Base-by-base conservation (phyloP, 2,113 vertebrate species). In the Megalops atlanticus region DNA sequence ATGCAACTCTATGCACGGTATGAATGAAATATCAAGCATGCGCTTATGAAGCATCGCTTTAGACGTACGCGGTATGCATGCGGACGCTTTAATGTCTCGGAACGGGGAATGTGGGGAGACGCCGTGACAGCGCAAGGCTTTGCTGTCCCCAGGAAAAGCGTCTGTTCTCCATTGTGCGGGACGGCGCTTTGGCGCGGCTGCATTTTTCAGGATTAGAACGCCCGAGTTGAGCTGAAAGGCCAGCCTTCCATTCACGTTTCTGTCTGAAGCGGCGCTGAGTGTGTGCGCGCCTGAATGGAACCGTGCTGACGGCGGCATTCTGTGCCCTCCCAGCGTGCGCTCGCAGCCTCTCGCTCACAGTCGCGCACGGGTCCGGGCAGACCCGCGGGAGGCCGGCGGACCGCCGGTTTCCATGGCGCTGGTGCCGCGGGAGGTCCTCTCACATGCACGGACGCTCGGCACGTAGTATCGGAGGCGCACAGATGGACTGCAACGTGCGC, bases 141-240 rank as follows among this genome's bases (percentile, higher is more conserved):
- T 10, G 71, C 24, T 7, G 16, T 64, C 52, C 72, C 35, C 45
- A 1, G 47, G 64, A 8, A 21, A 54, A 77, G 33, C 49, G 33
- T 54, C 33, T 21, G 54, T 74, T 80, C 70, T 27, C 27, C 27
- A 38, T 72, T 52, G 45, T 73, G 18, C 68, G 1, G 33, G 27
- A 18, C 27, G 21, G n/a, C n/a, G 40, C 40, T 47, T 40, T 49
- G 72, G 52, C 72, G 21, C 47, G 33, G 31, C 35, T 43, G 39
- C 45, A 24, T 43, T 79, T 41, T 15, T 11, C 12, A 47, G 78
- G 33, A 74, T 80, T 74, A 74, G 35, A 74, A n/a, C 27, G 41
- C 58, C 36, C 41, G 41, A 47, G 31, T 49, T 69, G 54, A 2
- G 52, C 41, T 76, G 54, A 76, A 76, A 69, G 1, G 52, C 33